phyloP scores from a whole-genome alignment of 2,797 vertebrate genomes.

The Borostomias antarcticus region DNA sequence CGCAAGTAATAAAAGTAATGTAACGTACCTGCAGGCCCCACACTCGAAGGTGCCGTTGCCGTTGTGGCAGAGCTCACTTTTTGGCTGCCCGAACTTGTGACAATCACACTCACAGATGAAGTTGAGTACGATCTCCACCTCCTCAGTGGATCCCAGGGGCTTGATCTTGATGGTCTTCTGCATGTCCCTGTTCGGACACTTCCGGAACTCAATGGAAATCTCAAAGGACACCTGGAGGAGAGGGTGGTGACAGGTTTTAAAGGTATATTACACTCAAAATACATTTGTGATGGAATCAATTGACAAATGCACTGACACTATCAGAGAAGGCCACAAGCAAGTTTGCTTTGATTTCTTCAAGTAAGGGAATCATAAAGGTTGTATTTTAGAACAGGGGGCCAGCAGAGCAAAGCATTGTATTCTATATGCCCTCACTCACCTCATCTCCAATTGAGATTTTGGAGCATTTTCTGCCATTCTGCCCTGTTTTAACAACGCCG shows the following conservation, averaged over 20 bases:
- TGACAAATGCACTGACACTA: neutral
- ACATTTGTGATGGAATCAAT: neutral
- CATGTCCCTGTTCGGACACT: slow-evolving; percentile 84
- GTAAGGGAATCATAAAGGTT: too few relatives aligned
- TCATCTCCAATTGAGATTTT: slow-evolving; percentile 98
- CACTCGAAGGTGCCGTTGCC: slow-evolving; percentile 95
- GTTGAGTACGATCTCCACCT: slow-evolving; percentile 87
- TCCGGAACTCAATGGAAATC: slow-evolving; percentile 85
- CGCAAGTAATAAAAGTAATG: neutral
- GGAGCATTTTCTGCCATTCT: slow-evolving; percentile 92
- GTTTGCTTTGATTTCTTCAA: too few relatives aligned
- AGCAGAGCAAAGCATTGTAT: neutral
- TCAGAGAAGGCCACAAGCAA: too few relatives aligned
- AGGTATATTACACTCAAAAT: slow-evolving; percentile 43
- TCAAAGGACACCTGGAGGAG: slow-evolving; percentile 86
- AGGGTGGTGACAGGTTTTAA: slow-evolving; percentile 67
- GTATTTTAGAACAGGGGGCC: too few relatives aligned
- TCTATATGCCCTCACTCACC: slow-evolving; percentile 69
- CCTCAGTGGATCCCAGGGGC: slow-evolving; percentile 92
- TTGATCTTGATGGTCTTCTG: slow-evolving; percentile 88
- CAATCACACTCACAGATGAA: slow-evolving; percentile 95
- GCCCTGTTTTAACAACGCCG: slow-evolving; percentile 84
- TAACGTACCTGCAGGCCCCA: slow-evolving; percentile 91
- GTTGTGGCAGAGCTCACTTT: slow-evolving; percentile 78
- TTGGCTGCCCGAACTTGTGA: slow-evolving; percentile 69